Base-by-base conservation (phyloP, 2,797 vertebrate genomes). In the Neopelma chrysocephalum region DNA sequence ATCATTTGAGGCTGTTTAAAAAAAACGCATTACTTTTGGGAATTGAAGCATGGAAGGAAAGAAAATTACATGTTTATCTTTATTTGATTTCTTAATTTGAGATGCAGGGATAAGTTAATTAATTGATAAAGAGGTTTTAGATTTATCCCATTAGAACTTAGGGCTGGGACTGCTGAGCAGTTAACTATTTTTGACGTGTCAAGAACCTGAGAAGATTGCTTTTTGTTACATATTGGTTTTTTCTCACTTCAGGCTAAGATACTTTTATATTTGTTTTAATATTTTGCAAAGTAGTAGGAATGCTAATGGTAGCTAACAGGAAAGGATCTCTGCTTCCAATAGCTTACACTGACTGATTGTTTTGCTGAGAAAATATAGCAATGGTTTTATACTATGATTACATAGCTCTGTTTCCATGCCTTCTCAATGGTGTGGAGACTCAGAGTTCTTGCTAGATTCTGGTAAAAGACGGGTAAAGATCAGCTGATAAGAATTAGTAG, bases 1-100 rank as follows among this genome's bases (percentile, higher is more conserved):
- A 85, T 78, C 11, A 60, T 87, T 90, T 94, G 38, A 73, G 31
- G 32, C 60, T 90, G 48, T 75, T 91, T 2, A 2, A 11, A 79
- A 70, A 66, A 95, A 91, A 93, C 78, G 58, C 66, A 86, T 77
- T 85, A 89, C 48, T 86, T 88, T n/a, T 42, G 80, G 83, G 91
- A 95, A 91, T 23, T 89, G 91, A 96, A 89, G 85, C 90, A 70
- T 94, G 88, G 83, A 90, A 87, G 34, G 48, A 80, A 93, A 91
- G 94, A 96, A 96, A 96, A 97, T 95, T 94, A 65, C 73, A 77
- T 91, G 88, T 90, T 96, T 96, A 91, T 95, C 82, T 94, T 96
- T 91, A 93, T 93, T 96, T 96, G 93, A 94, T 96, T 95, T 93
- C 86, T 96, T 96, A 95, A 94, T 96, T 96, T 95, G 73, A 87